A percentile compares a stretch with the other conserved stretches of the same genome.
phyloP scores from a whole-genome alignment of 2,113 vertebrate genomes.

The Eira barbara region DNA sequence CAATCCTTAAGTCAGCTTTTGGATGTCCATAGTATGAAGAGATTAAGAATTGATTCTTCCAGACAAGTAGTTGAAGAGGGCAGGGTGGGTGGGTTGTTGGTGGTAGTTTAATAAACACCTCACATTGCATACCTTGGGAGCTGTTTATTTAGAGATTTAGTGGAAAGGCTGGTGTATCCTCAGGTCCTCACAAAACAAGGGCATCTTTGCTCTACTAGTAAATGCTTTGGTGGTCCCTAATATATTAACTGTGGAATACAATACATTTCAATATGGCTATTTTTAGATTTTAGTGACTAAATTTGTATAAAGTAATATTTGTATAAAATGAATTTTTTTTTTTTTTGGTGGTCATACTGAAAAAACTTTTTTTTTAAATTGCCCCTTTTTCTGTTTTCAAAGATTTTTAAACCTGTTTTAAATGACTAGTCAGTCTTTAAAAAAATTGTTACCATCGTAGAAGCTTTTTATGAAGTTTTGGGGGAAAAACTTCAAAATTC shows the following conservation, averaged over 20 bases:
- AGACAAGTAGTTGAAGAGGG: not conserved
- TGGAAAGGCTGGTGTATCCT: not conserved
- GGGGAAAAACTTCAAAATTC: not conserved
- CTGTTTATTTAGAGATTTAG: not conserved
- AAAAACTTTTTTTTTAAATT: constrained; percentile 1
- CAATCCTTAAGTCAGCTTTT: not conserved
- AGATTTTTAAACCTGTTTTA: not conserved
- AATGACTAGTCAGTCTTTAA: not conserved
- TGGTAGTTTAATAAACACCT: not conserved
- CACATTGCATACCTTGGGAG: not conserved
- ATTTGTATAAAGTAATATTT: not conserved
- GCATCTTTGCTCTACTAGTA: not conserved
- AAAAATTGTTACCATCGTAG: not conserved
- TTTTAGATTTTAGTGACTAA: not conserved
- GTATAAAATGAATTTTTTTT: not conserved
- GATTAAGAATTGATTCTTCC: not conserved
- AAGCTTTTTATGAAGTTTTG: not conserved
- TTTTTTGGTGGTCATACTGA: not conserved
- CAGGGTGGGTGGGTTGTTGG: not conserved
- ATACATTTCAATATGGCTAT: not conserved
- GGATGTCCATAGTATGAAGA: not conserved
- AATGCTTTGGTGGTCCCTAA: not conserved
- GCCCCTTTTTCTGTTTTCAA: not conserved
- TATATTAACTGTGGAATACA: not conserved
- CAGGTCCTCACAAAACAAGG: not conserved